Evolutionary conservation across 2,797 vertebrate species (phyloP), one percentile per base, ranked within the genome.

Genomic region (Cryptoprocta ferox): DNA sequence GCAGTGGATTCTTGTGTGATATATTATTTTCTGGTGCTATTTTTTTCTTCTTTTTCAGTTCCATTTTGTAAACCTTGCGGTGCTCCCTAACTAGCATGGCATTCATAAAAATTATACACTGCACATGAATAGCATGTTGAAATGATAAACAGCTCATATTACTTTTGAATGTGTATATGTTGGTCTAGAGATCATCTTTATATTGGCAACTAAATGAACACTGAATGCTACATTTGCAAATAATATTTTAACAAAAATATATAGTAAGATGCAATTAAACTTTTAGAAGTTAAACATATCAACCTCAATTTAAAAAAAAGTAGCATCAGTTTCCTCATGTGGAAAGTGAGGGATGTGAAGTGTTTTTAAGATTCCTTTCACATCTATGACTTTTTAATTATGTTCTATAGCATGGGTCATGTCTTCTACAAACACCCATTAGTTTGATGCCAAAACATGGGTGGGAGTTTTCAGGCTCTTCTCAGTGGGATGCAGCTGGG

Each of bases 181-280:
- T 89, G 6, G 35, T 90, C 45, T 75, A 91, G 39, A 79, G 45
- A 76, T 24, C 59, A 24, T 91, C 48, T 93, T 96, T 85, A 91
- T 76, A 39, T 91, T 85, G 78, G 35, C 59, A 95, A 56, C 26
- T 93, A 88, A 79, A 83, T 68, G 48, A 94, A 84, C 35, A 89
- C 14, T n/a, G 65, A 93, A 50, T 89, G 59, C 26, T 85, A 88
- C 21, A 93, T 28, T 80, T 91, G 30, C 48, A 95, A 79, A 48
- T 92, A 50, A 82, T 79, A 95, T 91, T 96, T 84, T 68, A 79
- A 73, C 45, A 35, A 90, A 92, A 90, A 73, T 66, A 37, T 24
- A 15, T 93, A 91, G 71, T 66, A 63, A 79, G 90, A 84, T 75
- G 2, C 53, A 83, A 87, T 73, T 93, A 84, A 61, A 85, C 45